Evolutionary conservation across 2,888 invertebrate species (phyloP).

Genomic region (Drosophila nigricruria): DNA sequence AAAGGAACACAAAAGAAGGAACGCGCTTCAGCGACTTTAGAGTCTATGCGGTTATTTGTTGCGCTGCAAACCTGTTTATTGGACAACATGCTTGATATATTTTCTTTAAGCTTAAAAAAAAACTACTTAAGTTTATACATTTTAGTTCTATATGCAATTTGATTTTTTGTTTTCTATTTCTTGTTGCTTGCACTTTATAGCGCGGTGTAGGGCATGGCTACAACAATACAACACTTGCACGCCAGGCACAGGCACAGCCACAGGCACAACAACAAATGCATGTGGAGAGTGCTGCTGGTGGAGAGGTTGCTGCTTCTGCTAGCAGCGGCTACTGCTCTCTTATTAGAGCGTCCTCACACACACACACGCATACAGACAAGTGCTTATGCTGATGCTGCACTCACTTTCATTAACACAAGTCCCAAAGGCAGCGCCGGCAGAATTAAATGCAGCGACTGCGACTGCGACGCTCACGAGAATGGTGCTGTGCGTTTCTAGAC

Average conservation of each 20-base stretch:
- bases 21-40: constrained; percentile 40
- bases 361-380: constrained; percentile 55
- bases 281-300: constrained; percentile 46
- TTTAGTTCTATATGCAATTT: neutral
- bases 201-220: constrained; percentile 47
- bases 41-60: constrained; percentile 42
- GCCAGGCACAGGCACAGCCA: constrained; percentile 25
- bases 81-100: neutral
- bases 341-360: constrained; percentile 59
- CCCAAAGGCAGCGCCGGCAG: constrained; percentile 54
- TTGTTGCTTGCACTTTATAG: neutral
- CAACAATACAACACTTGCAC: constrained; percentile 62
- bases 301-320: constrained; percentile 42
- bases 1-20: constrained; percentile 51
- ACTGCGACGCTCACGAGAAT: constrained; percentile 64
- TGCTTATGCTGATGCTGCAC: constrained; percentile 75
- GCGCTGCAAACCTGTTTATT: constrained; percentile 55
- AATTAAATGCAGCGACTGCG: constrained; percentile 71
- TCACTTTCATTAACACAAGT: constrained; percentile 76
- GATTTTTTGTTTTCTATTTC: neutral
- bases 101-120: neutral
- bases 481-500: constrained; percentile 56
- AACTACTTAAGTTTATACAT: neutral
- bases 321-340: constrained; percentile 68
- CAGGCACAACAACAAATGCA: constrained; percentile 57